Base-by-base conservation (phyloP, 2,888 invertebrate genomes). In the Pristionchus entomophagus region DNA sequence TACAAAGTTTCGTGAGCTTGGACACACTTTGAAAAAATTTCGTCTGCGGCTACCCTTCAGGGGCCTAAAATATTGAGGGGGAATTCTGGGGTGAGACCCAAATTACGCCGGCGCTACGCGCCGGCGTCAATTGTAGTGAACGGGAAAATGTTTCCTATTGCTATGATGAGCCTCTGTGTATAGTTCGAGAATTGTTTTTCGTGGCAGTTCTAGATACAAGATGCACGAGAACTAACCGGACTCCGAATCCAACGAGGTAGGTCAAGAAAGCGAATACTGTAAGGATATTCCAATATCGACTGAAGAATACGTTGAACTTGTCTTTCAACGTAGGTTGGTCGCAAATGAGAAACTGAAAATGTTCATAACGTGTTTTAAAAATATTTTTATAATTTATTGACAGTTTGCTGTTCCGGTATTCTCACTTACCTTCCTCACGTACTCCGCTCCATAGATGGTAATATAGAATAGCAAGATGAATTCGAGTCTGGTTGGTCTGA, bases 241-340 rank as follows among this genome's bases (percentile, higher is more conserved):
- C 96, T 35, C 29, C 83, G 49, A 84, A 84, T 41, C 83, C 95
- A 89, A 91, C 90, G 41, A 92, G 89, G 26, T 86, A 87, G 77
- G 90, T 91, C 1, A 92, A 91, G 51, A 91, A 78, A 45, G 91
- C 87, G 65, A 92, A 91, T n/a, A 97, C 96, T 29, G 93, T 93
- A 85, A 93, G 88, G 29, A 92, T 88, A 86, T 93, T 93, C 91
- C 93, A 93, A 86, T 92, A 92, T 81, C 89, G 89, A 56, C 32
- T 49, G 49, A 84, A 86, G 77, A 77, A 86, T 10, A 80, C 45
- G 26, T 51, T 73, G 19, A 59, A 49, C 26, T 77, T 77, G 17
- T 77, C 77, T 19, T 65, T 49, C n/a, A 85, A 26, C 10, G 77
- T 38, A 6, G 77, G 56, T n/a, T 73, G 73, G 14, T 73, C 77